These are phyloP conservation scores for Chionis minor DNA, from an alignment of 2,113 vertebrate genomes.

Conservation along the genomic window DNA sequence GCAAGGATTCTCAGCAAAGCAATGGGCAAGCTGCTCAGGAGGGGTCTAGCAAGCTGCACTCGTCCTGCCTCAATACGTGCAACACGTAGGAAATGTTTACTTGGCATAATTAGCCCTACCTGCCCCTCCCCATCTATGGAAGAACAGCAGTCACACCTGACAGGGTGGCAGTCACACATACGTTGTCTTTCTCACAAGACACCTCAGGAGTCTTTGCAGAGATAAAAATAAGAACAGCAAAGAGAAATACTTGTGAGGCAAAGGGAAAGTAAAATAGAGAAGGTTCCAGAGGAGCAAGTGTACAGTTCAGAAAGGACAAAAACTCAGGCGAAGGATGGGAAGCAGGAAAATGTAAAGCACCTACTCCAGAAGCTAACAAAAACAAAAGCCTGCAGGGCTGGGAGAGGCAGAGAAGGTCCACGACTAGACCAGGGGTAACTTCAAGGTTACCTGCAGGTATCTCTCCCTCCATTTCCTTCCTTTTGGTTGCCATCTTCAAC, in stretches of 20 bases:
- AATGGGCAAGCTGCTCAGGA: neutral
- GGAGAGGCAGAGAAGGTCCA: neutral
- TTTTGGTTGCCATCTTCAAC: neutral
- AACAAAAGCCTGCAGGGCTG: neutral
- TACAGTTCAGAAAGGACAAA: neutral
- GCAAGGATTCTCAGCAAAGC: neutral
- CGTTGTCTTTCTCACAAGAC: neutral
- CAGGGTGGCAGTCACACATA: neutral
- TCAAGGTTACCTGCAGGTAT: constrained; percentile 14
- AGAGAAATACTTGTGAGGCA: neutral
- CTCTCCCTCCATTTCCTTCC: neutral
- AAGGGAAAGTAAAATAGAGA: neutral
- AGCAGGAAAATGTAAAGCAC: neutral
- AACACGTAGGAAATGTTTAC: neutral
- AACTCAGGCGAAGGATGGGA: neutral
- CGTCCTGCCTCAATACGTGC: accelerated
- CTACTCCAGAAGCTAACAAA: neutral
- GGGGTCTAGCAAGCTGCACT: neutral
- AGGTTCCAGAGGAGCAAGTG: neutral
- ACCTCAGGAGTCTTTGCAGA: neutral
- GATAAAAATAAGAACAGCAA: neutral
- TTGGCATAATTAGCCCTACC: neutral
- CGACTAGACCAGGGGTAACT: neutral
- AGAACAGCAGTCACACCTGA: neutral
- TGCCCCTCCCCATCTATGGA: neutral